Base-by-base conservation (phyloP, 1,140 invertebrate genomes). In the Nasonia giraulti region DNA sequence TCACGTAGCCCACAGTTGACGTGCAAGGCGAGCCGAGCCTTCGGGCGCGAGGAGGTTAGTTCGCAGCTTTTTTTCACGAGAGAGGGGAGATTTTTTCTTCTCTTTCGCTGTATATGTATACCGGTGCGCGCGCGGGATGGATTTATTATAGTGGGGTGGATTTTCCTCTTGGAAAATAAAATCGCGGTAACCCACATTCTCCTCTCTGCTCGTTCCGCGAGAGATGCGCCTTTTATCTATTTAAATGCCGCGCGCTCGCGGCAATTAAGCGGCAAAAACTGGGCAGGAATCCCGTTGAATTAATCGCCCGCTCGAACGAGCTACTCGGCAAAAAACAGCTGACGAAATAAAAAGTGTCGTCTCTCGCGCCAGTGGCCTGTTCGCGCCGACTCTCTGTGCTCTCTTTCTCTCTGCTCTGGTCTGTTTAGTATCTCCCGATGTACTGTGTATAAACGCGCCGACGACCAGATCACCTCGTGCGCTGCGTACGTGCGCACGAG, bases 1-100 rank as follows among this genome's bases (percentile, higher is more conserved):
- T 92, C 91, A 92, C 91, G 88, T n/a, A 31, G 27, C 68, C 68
- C 68, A 27, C 68, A 31, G 68, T 71, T 33, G 68, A 71, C 55
- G 55, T 31, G 68, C 68, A 71, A 71, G 68, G 68, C 23, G 68
- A 71, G 62, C 62, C 62, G 62, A 66, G 68, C 68, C 68, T 71
- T 71, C 68, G 68, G 68, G 68, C 68, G 23, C 68, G 31, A 71
- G 68, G 12, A 71, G 10, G 68, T 33, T 27, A 71, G 17, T 71
- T 71, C 0, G 31, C 68, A 17, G 33, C 68, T 33, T 71, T 12
- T 71, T 71, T 31, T 71, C 12, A 33, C 12, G 14, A 10, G 14
- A 2, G 10, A 31, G 68, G 23, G 68, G 68, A 31, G 31, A 68
- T 68, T 23, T 23, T 71, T 71, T 31, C 62, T 37, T 37, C 5